Evolutionary conservation across 2,113 vertebrate species (phyloP).

Genomic region (Rostratula benghalensis): DNA sequence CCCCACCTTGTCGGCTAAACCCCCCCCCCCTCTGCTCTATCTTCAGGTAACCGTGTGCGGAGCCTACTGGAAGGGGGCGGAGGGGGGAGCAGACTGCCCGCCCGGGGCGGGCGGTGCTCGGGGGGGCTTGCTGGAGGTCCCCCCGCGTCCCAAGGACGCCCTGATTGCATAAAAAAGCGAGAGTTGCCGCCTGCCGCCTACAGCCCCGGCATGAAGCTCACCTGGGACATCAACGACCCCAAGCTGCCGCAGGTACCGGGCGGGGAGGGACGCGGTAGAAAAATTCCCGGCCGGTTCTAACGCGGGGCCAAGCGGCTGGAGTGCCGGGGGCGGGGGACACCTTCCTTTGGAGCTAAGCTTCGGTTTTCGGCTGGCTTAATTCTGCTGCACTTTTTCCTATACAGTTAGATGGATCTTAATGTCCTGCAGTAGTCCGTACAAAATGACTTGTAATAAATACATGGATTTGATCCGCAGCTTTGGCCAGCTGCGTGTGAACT

Average conservation of each 20-base stretch:
- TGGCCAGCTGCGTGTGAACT: not conserved
- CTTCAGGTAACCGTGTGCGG: not conserved
- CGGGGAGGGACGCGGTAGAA: accelerated
- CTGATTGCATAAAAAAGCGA: slow-evolving; percentile 57
- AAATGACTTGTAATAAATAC: not conserved
- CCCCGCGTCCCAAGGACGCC: not conserved
- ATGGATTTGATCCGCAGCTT: accelerated
- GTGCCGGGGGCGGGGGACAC: accelerated
- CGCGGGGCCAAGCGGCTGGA: accelerated
- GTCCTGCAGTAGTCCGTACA: not conserved
- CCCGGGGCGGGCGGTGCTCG: too few relatives aligned
- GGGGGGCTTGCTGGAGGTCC: not conserved
- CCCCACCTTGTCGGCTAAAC: too few relatives aligned
- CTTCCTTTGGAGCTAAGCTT: accelerated
- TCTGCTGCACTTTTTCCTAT: accelerated
- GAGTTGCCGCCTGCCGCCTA: slow-evolving; percentile 48
- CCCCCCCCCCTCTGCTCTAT: not conserved
- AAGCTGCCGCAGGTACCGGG: slow-evolving; percentile 88
- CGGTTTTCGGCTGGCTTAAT: accelerated
- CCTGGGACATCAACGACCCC: slow-evolving; percentile 96
- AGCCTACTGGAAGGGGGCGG: too few relatives aligned
- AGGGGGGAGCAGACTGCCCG: not conserved
- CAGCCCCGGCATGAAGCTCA: slow-evolving; percentile 83
- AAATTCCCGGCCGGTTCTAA: accelerated
- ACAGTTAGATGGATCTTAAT: accelerated